Conservation (phyloP, 2,797 vertebrate species). For the Cirrhinus mrigala region DNA sequence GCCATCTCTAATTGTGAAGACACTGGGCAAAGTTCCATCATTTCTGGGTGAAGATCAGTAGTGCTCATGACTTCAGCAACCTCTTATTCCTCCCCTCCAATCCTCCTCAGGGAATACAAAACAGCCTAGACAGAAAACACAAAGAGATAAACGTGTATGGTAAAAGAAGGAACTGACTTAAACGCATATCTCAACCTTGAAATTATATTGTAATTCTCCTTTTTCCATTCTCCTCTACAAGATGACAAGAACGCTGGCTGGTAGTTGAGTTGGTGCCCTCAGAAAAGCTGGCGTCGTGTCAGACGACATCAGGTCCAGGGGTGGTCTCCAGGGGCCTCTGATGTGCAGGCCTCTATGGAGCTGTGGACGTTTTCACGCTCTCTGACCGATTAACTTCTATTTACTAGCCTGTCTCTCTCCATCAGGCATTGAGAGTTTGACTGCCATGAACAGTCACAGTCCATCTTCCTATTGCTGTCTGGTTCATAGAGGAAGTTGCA, state of each 20-base stretch:
- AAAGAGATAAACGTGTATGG: conserved; percentile 11
- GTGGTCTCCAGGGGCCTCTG: conserved; percentile 18
- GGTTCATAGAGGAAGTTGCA: conserved; percentile 40
- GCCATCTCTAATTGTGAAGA: conserved; percentile 37
- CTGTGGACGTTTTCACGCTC: conserved; percentile 73
- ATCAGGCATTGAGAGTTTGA: conserved; percentile 70
- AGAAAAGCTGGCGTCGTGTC: conserved; percentile 28
- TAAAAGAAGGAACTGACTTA: background rate
- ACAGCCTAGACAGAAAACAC: conserved; percentile 31
- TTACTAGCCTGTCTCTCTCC: conserved; percentile 76
- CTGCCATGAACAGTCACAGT: conserved; percentile 66
- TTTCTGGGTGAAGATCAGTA: conserved; percentile 20
- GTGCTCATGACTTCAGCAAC: background rate
- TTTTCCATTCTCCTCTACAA: background rate
- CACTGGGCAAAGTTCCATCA: conserved; percentile 23
- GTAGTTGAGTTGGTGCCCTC: conserved; percentile 7
- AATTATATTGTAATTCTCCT: background rate
- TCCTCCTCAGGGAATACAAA: conserved; percentile 26
- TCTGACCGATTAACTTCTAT: conserved; percentile 78
- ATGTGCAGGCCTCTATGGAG: conserved; percentile 29
- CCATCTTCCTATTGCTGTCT: conserved; percentile 61
- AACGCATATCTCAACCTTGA: background rate
- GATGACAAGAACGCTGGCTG: background rate
- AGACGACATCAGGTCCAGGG: conserved; percentile 21
- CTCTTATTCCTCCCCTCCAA: conserved; percentile 9